Percentiles rank a stretch among this genome's conserved stretches.
These are phyloP conservation scores for Mythimna pallens DNA, from an alignment of 2,888 invertebrate species.

Conservation along the genomic window DNA sequence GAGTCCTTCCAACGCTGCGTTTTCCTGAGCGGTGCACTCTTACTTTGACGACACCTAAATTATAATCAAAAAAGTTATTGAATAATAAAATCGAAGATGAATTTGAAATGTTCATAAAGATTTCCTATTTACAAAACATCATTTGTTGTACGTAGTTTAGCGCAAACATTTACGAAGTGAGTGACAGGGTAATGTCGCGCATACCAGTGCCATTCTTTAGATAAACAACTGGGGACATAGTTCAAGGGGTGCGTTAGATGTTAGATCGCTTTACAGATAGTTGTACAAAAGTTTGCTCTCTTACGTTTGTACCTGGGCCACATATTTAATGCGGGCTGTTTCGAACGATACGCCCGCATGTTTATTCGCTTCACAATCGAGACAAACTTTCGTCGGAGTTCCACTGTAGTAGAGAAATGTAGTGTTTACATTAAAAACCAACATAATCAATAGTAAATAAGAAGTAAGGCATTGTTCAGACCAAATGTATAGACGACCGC, in stretches of 20 bases:
- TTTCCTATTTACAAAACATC: conserved; percentile 1
- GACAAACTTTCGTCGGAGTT: conserved; percentile 32
- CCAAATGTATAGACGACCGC: no score
- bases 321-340: conserved; percentile 54
- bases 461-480: no score
- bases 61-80: no score
- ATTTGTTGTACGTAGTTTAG: conserved; percentile 37
- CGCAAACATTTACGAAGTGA: conserved; percentile 22
- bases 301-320: conserved; percentile 47
- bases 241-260: conserved; percentile 66
- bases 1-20: no score
- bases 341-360: conserved; percentile 41
- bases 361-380: conserved; percentile 24
- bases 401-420: not conserved
- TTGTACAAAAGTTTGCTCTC: conserved; percentile 64
- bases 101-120: not conserved
- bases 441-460: not conserved
- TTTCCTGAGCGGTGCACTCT: no score
- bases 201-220: conserved; percentile 59
- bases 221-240: conserved; percentile 55
- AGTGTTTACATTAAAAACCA: conserved; percentile 3
- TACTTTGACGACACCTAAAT: no score
- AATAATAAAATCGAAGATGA: no score
- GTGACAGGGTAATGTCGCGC: conserved; percentile 39
- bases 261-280: conserved; percentile 71